Percentiles rank a stretch among this genome's conserved stretches.
These are phyloP conservation scores for Phrynosoma platyrhinos DNA, from an alignment of 2,113 vertebrate genomes.

Conservation along the genomic window DNA sequence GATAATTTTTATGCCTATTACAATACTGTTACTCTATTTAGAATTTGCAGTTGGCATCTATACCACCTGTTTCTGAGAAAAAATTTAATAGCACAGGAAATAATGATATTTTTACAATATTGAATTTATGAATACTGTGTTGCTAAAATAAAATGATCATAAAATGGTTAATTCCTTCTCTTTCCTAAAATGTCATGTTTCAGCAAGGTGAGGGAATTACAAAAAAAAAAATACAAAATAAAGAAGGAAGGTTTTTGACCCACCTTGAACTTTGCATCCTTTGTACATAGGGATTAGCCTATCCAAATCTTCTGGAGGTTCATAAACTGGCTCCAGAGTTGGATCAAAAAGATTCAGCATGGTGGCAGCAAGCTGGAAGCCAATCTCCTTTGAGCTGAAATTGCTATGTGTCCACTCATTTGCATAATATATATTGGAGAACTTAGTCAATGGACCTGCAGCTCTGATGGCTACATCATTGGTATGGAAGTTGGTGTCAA, in stretches of 20 bases:
- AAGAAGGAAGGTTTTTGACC: slow-evolving; percentile 22
- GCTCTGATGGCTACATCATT: slow-evolving; percentile 83
- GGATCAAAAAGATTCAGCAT: slow-evolving; percentile 87
- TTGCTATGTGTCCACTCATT: slow-evolving; percentile 83
- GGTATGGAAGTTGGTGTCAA: slow-evolving; percentile 84
- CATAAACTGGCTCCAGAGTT: slow-evolving; percentile 58
- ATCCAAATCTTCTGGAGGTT: slow-evolving; percentile 65
- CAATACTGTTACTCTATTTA: no score
- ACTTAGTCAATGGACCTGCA: slow-evolving; percentile 92
- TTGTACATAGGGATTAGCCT: slow-evolving; percentile 83
- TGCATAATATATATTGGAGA: slow-evolving; percentile 82
- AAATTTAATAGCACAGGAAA: not conserved
- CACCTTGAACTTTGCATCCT: slow-evolving; percentile 88
- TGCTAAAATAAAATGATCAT: not conserved
- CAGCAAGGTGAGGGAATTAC: not conserved
- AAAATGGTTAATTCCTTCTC: not conserved
- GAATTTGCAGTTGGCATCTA: not conserved
- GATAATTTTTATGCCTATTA: not conserved
- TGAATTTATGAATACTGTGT: not conserved
- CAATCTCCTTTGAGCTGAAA: slow-evolving; percentile 91
- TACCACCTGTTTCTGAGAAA: not conserved
- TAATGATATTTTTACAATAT: not conserved
- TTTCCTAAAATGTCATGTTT: not conserved
- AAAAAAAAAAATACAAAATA: not conserved
- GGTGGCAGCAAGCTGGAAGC: slow-evolving; percentile 83